Conservation (phyloP, 2,888 invertebrate species). For the Drosophila setosimentum region DNA sequence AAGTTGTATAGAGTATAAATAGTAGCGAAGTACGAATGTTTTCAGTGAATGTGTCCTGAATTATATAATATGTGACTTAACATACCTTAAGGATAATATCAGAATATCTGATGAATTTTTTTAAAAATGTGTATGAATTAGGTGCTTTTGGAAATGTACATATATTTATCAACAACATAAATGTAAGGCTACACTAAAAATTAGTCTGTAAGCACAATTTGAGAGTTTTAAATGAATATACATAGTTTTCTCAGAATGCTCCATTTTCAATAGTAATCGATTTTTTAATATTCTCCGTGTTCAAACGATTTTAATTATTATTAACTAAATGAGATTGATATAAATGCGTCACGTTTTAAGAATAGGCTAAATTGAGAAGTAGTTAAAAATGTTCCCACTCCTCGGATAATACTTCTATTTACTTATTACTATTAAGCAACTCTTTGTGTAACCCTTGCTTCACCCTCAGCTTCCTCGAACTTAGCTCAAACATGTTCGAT, state of each 20-base stretch:
- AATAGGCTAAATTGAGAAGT: background rate
- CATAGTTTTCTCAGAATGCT: background rate
- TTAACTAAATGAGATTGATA: background rate
- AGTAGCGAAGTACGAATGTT: background rate
- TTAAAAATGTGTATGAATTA: background rate
- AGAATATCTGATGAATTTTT: background rate
- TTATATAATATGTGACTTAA: background rate
- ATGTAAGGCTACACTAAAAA: no score
- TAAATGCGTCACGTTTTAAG: rapidly evolving
- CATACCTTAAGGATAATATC: background rate
- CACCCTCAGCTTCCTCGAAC: slow-evolving; percentile 51
- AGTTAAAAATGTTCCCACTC: background rate
- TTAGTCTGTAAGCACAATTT: background rate
- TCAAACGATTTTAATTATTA: background rate
- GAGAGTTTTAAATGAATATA: background rate
- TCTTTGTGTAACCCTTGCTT: slow-evolving; percentile 13
- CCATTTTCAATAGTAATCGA: background rate
- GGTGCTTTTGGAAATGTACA: background rate
- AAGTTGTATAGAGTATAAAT: background rate
- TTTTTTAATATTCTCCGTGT: background rate
- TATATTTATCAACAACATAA: no score
- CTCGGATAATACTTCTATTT: background rate
- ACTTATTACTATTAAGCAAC: background rate
- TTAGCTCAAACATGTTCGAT: slow-evolving; percentile 63
- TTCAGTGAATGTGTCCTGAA: background rate